Evolutionary conservation across 1,140 invertebrate species (phyloP).

Genomic region (Drosophila sechellia): DNA sequence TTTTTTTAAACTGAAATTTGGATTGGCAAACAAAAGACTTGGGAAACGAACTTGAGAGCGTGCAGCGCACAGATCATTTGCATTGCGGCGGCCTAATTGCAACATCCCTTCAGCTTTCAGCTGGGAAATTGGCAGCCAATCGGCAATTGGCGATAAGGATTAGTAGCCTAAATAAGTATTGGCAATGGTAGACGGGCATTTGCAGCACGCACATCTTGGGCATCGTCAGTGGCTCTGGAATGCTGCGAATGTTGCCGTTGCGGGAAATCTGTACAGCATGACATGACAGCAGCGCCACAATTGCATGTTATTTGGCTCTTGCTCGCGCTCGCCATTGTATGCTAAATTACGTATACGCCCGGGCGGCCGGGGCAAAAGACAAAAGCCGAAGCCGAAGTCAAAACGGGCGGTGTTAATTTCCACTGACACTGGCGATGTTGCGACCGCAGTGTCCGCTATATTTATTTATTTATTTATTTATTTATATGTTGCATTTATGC

Average conservation of each 20-base stretch:
- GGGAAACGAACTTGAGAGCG: conserved; percentile 76
- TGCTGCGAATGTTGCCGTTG: conserved; percentile 43
- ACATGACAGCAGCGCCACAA: conserved; percentile 61
- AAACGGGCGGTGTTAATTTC: conserved; percentile 72
- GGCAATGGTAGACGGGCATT: conserved; percentile 11
- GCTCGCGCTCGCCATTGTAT: conserved; percentile 62
- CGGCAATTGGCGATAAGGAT: conserved; percentile 35
- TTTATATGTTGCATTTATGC: conserved; percentile 61
- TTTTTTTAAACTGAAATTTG: conserved; percentile 18
- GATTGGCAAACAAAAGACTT: conserved; percentile 72
- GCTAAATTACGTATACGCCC: conserved; percentile 78
- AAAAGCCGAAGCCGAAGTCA: conserved; percentile 46
- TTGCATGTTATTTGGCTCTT: conserved; percentile 54
- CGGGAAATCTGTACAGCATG: conserved; percentile 68
- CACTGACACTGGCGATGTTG: conserved; percentile 73
- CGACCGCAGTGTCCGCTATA: conserved; percentile 39
- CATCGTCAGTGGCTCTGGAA: conserved; percentile 60
- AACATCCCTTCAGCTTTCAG: conserved; percentile 21
- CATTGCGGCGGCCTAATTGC: conserved; percentile 31
- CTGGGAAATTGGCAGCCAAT: conserved; percentile 40
- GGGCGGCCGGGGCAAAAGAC: conserved; percentile 35
- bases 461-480: conserved; percentile 53
- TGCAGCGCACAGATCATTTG: conserved; percentile 51
- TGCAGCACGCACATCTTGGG: conserved; percentile 35
- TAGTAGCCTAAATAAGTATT: conserved; percentile 12